phyloP scores from a whole-genome alignment of 2,797 vertebrate genomes.

The Columba guinea region DNA sequence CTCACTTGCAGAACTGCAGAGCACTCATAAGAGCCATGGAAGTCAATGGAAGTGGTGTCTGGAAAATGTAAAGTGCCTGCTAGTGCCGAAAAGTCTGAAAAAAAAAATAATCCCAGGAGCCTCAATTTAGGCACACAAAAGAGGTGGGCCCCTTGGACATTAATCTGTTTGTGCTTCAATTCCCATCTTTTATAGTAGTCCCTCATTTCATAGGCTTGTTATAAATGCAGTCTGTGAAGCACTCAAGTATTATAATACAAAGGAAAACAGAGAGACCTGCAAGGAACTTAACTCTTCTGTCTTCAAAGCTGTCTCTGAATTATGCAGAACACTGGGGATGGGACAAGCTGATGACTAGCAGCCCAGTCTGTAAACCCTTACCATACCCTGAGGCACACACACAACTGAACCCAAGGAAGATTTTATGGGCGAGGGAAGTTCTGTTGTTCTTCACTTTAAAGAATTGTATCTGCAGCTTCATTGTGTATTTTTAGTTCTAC shows the following conservation, averaged over 20 bases:
- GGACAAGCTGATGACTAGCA: neutral
- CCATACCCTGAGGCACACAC: accelerated
- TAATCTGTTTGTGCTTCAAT: neutral
- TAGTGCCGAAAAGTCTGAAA: neutral
- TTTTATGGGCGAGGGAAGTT: neutral
- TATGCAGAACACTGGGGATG: neutral
- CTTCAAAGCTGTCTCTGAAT: neutral
- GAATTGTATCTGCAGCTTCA: neutral
- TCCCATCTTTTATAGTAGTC: neutral
- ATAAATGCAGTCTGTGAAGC: neutral
- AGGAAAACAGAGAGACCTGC: neutral
- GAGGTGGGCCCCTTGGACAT: neutral
- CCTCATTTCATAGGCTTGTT: neutral
- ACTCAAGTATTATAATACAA: neutral
- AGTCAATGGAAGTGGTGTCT: neutral
- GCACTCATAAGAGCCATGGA: neutral
- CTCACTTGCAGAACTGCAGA: neutral
- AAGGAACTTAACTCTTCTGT: neutral
- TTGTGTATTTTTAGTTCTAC: neutral
- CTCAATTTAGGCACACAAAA: neutral
- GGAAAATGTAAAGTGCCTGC: neutral
- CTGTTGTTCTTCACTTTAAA: neutral
- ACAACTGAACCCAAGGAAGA: neutral
- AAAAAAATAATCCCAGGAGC: neutral
- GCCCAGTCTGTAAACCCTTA: neutral